A percentile compares a stretch with the other conserved stretches of the same genome.
Evolutionary conservation across 2,113 vertebrate genomes (phyloP).

Genomic region (rat (Rattus norvegicus)): GRCr8 NC_086024.1:141350501-141351000

Average conservation of each 20-base stretch:
- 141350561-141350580: not conserved
- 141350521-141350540: not conserved
- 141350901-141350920: not conserved
- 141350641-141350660: not conserved
- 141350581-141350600: no score
- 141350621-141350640: not conserved
- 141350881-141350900: not conserved
- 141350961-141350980: not conserved
- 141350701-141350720: not conserved
- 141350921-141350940: not conserved
- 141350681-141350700: not conserved
- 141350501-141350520: not conserved
- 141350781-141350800: not conserved
- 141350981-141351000: not conserved
- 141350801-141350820: not conserved
- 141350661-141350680: not conserved
- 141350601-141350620: no score
- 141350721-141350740: not conserved
- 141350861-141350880: not conserved
- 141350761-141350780: not conserved
- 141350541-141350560: not conserved
- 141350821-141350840: not conserved
- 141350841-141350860: not conserved
- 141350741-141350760: not conserved
- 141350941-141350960: not conserved